phyloP scores from a whole-genome alignment of 2,797 vertebrate species.

The Microctenopoma lineatum region DNA sequence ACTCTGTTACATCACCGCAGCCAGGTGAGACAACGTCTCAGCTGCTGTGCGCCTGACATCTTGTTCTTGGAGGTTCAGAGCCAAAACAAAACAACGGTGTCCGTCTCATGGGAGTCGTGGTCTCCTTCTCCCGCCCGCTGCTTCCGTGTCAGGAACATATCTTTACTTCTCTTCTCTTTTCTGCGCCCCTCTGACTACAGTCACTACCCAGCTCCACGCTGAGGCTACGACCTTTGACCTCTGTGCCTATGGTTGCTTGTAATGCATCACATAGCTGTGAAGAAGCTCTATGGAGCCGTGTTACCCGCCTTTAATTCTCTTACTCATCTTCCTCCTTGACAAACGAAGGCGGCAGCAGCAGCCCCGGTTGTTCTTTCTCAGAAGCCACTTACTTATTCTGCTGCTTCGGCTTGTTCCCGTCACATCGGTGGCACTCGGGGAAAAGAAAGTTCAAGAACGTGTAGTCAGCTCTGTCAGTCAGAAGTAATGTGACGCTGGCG shows the following conservation, averaged over 20 bases:
- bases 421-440: slow-evolving; percentile 18
- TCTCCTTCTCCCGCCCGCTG: too few species aligned
- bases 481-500: slow-evolving; percentile 16
- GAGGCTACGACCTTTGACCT: slow-evolving; percentile 6
- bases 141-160: too few species aligned
- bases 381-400: slow-evolving; percentile 26
- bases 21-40: background rate
- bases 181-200: background rate
- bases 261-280: background rate
- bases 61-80: too few species aligned
- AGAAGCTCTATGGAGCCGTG: background rate
- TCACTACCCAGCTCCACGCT: background rate
- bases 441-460: slow-evolving; percentile 27
- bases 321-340: background rate
- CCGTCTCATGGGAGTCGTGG: background rate
- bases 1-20: background rate
- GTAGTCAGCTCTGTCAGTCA: slow-evolving; percentile 36
- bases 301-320: background rate
- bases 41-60: background rate
- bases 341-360: background rate
- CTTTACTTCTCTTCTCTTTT: background rate
- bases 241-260: background rate
- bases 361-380: slow-evolving; percentile 4
- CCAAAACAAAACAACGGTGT: background rate
- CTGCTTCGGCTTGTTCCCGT: slow-evolving; percentile 32